Evolutionary conservation across 2,113 vertebrate species (phyloP).

Genomic region (Oreocharis arfaki): DNA sequence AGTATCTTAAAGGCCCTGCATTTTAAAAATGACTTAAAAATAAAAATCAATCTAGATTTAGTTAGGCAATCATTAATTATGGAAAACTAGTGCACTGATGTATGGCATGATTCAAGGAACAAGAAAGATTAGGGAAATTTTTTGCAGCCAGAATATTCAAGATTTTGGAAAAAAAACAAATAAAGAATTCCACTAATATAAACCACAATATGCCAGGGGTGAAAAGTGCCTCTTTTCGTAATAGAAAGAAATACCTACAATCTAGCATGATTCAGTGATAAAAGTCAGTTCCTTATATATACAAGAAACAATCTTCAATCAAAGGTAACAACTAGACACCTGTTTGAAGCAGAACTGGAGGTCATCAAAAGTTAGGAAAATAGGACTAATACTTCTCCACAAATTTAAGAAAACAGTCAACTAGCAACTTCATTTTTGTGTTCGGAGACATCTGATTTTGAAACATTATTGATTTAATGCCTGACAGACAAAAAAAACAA

Average conservation of each 20-base stretch:
- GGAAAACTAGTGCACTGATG: background rate
- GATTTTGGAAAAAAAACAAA: slow-evolving; percentile 3
- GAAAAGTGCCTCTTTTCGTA: background rate
- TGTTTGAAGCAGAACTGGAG: slow-evolving; percentile 38
- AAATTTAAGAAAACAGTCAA: slow-evolving; percentile 17
- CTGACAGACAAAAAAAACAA: slow-evolving; percentile 9
- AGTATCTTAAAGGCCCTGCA: background rate
- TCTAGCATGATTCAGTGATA: slow-evolving; percentile 21
- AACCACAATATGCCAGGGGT: slow-evolving; percentile 12
- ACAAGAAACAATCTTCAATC: slow-evolving; percentile 39
- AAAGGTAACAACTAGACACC: slow-evolving; percentile 10
- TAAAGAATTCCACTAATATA: slow-evolving; percentile 20
- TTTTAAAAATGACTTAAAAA: background rate
- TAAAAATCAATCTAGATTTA: background rate
- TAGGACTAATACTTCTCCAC: background rate
- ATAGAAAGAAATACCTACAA: slow-evolving; percentile 26
- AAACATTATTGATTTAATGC: slow-evolving; percentile 54
- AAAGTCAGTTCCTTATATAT: slow-evolving; percentile 29
- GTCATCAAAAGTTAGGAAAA: background rate
- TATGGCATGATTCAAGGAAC: background rate
- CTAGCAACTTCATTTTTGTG: background rate
- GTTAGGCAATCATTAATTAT: slow-evolving; percentile 6
- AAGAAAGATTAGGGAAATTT: background rate
- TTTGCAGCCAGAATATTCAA: background rate
- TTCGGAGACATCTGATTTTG: slow-evolving; percentile 42